A percentile compares a stretch with the other conserved stretches of the same genome.
These are phyloP conservation scores for Acleris cristana DNA, from an alignment of 2,888 invertebrate species.

Conservation along the genomic window DNA sequence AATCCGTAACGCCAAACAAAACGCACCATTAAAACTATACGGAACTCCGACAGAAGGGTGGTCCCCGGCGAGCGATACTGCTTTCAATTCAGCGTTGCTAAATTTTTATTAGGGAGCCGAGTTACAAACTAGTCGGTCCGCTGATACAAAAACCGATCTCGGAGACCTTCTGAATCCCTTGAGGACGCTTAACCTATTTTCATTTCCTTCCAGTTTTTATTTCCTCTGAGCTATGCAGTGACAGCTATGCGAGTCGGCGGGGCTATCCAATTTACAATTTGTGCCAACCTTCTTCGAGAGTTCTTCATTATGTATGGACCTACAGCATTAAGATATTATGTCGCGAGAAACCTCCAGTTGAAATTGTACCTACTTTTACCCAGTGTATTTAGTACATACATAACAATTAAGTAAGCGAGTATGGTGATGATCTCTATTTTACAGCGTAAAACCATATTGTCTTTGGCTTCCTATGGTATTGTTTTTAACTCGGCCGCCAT, in stretches of 20 bases:
- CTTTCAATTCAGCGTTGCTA: conserved; percentile 53
- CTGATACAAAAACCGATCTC: conserved; percentile 64
- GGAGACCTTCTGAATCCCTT: conserved; percentile 55
- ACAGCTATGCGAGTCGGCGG: conserved; percentile 51
- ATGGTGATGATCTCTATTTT: too few species aligned
- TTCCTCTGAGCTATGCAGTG: conserved; percentile 53
- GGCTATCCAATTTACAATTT: conserved; percentile 67
- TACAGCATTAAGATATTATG: conserved; percentile 20
- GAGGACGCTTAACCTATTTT: conserved; percentile 75
- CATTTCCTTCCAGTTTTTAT: conserved; percentile 68
- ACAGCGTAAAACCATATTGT: too few species aligned
- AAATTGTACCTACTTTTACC: not conserved
- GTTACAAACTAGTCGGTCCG: conserved; percentile 46
- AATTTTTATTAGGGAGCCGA: conserved; percentile 56
- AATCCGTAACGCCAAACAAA: conserved; percentile 18
- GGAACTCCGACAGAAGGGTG: conserved; percentile 28
- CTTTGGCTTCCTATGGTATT: too few species aligned
- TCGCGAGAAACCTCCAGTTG: not conserved
- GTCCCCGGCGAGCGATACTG: conserved; percentile 41
- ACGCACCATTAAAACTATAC: conserved; percentile 32
- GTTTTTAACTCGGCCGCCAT: too few species aligned
- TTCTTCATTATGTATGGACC: conserved; percentile 25
- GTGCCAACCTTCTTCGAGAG: conserved; percentile 25
- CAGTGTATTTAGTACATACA: too few species aligned
- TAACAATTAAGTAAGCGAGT: too few species aligned